phyloP scores from a whole-genome alignment of 1,140 invertebrate species.

The Manduca sexta region DNA sequence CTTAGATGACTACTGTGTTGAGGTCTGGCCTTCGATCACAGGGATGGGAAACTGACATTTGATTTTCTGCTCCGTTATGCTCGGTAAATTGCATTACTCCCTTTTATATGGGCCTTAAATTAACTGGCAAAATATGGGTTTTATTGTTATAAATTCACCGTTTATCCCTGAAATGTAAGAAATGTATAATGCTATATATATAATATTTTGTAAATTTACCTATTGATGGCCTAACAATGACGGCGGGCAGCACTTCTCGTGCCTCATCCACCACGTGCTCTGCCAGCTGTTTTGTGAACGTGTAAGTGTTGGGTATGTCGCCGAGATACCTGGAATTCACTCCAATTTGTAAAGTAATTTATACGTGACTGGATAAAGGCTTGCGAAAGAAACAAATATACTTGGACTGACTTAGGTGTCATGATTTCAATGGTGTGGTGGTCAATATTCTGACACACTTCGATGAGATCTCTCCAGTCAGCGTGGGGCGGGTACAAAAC shows the following conservation, averaged over 20 bases:
- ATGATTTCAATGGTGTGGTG: constrained; percentile 31
- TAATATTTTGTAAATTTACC: too few species aligned
- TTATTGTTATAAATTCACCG: too few species aligned
- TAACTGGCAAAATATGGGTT: too few species aligned
- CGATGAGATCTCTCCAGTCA: constrained; percentile 89
- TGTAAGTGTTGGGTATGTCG: constrained; percentile 87
- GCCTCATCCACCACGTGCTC: constrained; percentile 83
- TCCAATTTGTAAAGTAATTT: not conserved
- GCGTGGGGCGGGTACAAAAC: constrained; percentile 86
- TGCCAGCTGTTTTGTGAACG: constrained; percentile 85
- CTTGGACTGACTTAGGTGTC: constrained; percentile 7
- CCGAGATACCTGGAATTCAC: constrained; percentile 73
- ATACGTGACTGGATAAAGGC: not conserved
- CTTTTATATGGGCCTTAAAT: too few species aligned
- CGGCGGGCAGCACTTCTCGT: constrained; percentile 79
- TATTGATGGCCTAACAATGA: constrained; percentile 92
- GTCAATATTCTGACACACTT: constrained; percentile 86
- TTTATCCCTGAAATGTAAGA: too few species aligned
- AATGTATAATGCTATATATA: too few species aligned
- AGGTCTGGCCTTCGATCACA: too few species aligned
- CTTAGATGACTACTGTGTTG: too few species aligned
- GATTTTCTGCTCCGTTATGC: too few species aligned
- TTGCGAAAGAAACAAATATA: constrained; percentile 6
- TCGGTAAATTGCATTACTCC: too few species aligned
- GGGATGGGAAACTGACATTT: too few species aligned